Base-by-base conservation (phyloP, 2,113 vertebrate genomes). In the Echinops telfairi region DNA sequence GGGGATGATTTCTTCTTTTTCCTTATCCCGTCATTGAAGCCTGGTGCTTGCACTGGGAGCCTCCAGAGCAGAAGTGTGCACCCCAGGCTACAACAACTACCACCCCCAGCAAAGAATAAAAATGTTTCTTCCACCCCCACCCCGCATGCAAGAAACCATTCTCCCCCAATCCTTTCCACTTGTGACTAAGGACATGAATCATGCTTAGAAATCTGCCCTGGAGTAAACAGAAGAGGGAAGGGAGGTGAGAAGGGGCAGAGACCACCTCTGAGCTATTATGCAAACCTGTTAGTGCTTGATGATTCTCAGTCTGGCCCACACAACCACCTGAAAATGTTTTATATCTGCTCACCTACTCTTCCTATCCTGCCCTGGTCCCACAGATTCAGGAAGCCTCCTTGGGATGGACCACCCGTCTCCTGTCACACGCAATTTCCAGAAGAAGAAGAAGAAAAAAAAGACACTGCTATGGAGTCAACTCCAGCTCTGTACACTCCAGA, bases 151-250 rank as follows among this genome's bases (percentile, higher is more conserved):
- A 29, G 33, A 87, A 89, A 91, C 57, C 22, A 60, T 4, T 9
- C 66, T 76, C 19, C 33, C 16, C 7, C 22, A 58, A 15, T 91
- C 75, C 73, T 83, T 36, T 83, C 81, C 66, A 27, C 22, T 83
- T 91, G 36, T 73, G 89, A 40, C 83, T 92, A 91, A 64, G 57
- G 43, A 76, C 73, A 73, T 38, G 76, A 78, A 78, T 33, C 57
- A 33, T 57, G 12, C 83, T 86, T 88, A 86, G 86, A 83, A 94
- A 90, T 31, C 89, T 71, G 47, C 31, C 78, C 88, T 10, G 22
- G 62, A 19, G 19, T 75, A 68, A 83, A 40, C 62, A 79, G 83
- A 83, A 75, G 53, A 27, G 5, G 36, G 25, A 12, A 62, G 12
- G 38, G 23, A 86, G 68, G 23, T 22, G 64, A 53, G 47, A 53